Evolutionary conservation across 2,888 invertebrate genomes (phyloP), one percentile per base, ranked within the genome.

Genomic region (Acronicta psi): DNA sequence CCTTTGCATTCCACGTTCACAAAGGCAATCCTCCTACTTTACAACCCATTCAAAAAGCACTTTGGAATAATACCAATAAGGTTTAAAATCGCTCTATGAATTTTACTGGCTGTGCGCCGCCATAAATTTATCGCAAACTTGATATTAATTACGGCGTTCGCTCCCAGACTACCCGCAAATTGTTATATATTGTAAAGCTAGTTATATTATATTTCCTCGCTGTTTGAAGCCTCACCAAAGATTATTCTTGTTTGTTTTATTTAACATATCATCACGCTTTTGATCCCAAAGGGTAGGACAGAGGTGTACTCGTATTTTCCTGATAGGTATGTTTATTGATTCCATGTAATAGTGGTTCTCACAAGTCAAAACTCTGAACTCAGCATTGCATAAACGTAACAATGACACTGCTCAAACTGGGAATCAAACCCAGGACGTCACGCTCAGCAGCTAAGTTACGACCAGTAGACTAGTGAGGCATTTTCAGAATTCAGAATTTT

Each of bases 41-140:
- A 56, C 7, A 18, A 50, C 10, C 25, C 17, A 45, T 59, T 43
- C 16, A 59, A 72, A 50, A 62, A 60, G 29, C 25, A 52, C 57
- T 50, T 64, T 67, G 23, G 5, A n/a, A 2, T n/a, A 11, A 36
- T 54, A 23, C 43, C 54, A 63, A 43, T 81, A 85, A 60, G 79
- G 84, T 79, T 69, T 69, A 80, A 77, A 82, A 76, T 86, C 25
- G 65, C 13, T 45, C 2, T 52, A 36, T 43, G 51, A 52, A 36
- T 53, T 41, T 61, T 37, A 25, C 29, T 9, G 66, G 61, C 59
- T 59, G 57, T 52, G 60, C 57, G 59, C 73, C 59, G 67, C 49
- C 73, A 84, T 89, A 89, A 89, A 90, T 89, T 87, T 84, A 86
- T 85, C 76, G 81, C 89, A 86, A 91, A 91, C 88, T 90, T 91